Conservation (phyloP, 2,888 invertebrate genomes). For the Leucoptera coffeella region DNA sequence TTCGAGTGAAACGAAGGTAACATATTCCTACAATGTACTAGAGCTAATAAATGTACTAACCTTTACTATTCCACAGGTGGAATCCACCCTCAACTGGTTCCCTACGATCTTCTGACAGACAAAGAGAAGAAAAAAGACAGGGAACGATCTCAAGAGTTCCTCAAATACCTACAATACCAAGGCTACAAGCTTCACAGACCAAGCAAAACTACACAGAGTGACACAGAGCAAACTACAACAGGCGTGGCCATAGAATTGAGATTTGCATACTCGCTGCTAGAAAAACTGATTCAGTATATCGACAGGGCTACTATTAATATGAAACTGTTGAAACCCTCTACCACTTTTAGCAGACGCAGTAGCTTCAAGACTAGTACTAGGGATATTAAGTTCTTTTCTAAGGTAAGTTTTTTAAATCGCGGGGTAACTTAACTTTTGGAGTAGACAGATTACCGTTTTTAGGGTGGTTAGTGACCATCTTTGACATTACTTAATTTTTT, state of each 20-base stretch:
- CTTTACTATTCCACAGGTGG: conserved; percentile 69
- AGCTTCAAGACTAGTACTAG: conserved; percentile 92
- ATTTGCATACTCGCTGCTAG: conserved; percentile 94
- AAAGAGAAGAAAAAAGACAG: conserved; percentile 96
- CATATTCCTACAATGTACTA: too few relatives aligned
- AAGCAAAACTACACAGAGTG: conserved; percentile 61
- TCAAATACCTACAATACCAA: conserved; percentile 96
- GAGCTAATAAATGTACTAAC: too few relatives aligned
- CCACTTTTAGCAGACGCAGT: conserved; percentile 87
- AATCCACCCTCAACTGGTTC: conserved; percentile 93
- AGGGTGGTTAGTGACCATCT: too few relatives aligned
- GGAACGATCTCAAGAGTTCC: conserved; percentile 93
- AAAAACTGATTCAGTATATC: conserved; percentile 93
- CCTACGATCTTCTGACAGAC: conserved; percentile 96
- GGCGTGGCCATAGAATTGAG: conserved; percentile 84
- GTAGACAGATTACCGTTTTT: too few relatives aligned
- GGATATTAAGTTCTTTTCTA: conserved; percentile 99
- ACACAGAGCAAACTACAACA: conserved; percentile 70
- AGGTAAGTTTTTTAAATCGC: conserved; percentile 47
- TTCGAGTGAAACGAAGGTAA: too few relatives aligned
- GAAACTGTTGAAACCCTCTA: conserved; percentile 89
- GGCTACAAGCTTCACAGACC: conserved; percentile 89
- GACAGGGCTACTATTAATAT: conserved; percentile 96
- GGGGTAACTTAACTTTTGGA: too few relatives aligned
- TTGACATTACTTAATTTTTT: too few relatives aligned